Base-by-base conservation (phyloP, 2,888 invertebrate species). In the Eupelmus urozonus region DNA sequence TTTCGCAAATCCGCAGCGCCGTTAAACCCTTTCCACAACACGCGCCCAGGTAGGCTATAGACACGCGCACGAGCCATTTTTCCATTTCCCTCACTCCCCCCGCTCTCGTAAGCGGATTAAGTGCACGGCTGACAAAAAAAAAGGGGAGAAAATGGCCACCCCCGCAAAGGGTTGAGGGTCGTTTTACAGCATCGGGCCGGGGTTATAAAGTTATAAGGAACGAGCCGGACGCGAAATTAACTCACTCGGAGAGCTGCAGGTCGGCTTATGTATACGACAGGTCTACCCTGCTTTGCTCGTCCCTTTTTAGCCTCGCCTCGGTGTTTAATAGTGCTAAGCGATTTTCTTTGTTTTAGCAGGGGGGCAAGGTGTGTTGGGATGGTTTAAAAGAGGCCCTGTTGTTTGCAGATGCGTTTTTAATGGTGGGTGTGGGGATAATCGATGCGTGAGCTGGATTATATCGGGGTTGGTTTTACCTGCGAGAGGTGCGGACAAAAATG, bases 291-390 rank as follows among this genome's bases (percentile, higher is more conserved):
- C n/a, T n/a, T n/a, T n/a, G n/a, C n/a, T n/a, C n/a, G n/a, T n/a
- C n/a, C n/a, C 13, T 11, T 25, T 25, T 45, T 2, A 16, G 16
- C 45, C 11, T 13, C 49, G 45, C 34, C 16, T 7, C 13, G 60
- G 51, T 71, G 25, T 49, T 71, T 71, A 71, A 71, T 71, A 51
- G 71, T 71, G 20, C 71, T 71, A 71, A 71, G 59, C 60, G 71
- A 51, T 71, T 51, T 23, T 23, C 29, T 29, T 60, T 71, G 60
- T 71, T 2, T 4, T 4, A 2, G 53, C 2, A 53, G 53, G n/a
- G n/a, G n/a, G n/a, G n/a, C n/a, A n/a, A n/a, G n/a, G n/a, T n/a
- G n/a, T n/a, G n/a, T n/a, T n/a, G n/a, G n/a, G n/a, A n/a, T n/a
- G n/a, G n/a, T n/a, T n/a, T n/a, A n/a, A n/a, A n/a, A n/a, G n/a